A percentile compares a stretch with the other conserved stretches of the same genome.
These are phyloP conservation scores for Octodonta nipae DNA, from an alignment of 2,888 invertebrate genomes.

Conservation along the genomic window DNA sequence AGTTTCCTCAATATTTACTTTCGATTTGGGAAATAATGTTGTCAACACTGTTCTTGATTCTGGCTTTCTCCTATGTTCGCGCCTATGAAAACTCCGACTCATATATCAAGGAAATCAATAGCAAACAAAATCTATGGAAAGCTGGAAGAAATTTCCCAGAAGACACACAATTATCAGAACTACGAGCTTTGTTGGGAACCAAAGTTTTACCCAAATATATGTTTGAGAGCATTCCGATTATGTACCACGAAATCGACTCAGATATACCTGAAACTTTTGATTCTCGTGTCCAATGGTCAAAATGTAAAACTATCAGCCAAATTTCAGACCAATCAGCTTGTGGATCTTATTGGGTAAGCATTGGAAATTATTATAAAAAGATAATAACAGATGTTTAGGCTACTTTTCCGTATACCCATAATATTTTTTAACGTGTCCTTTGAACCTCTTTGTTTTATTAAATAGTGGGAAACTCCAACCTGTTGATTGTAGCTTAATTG, in stretches of 20 bases:
- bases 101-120: slow-evolving; percentile 41
- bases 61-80: too few relatives aligned
- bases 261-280: slow-evolving; percentile 61
- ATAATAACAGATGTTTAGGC: too few relatives aligned
- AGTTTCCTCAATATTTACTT: too few relatives aligned
- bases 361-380: too few relatives aligned
- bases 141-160: slow-evolving; percentile 64
- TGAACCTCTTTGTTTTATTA: too few relatives aligned
- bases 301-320: slow-evolving; percentile 67
- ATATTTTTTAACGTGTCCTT: too few relatives aligned
- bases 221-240: slow-evolving; percentile 33
- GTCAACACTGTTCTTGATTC: too few relatives aligned
- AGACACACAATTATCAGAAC: not conserved
- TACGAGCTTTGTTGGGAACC: not conserved
- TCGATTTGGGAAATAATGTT: too few relatives aligned
- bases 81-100: not conserved
- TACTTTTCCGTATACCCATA: too few relatives aligned
- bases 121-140: slow-evolving; percentile 55
- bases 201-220: not conserved
- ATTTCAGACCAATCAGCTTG: slow-evolving; percentile 70
- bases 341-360: slow-evolving; percentile 70
- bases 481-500: too few relatives aligned
- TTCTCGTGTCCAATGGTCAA: slow-evolving; percentile 59
- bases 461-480: too few relatives aligned
- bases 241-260: slow-evolving; percentile 23